A percentile compares a stretch with the other conserved stretches of the same genome.
phyloP scores from a whole-genome alignment of 2,888 invertebrate genomes.

The Lampropteryx suffumata region DNA sequence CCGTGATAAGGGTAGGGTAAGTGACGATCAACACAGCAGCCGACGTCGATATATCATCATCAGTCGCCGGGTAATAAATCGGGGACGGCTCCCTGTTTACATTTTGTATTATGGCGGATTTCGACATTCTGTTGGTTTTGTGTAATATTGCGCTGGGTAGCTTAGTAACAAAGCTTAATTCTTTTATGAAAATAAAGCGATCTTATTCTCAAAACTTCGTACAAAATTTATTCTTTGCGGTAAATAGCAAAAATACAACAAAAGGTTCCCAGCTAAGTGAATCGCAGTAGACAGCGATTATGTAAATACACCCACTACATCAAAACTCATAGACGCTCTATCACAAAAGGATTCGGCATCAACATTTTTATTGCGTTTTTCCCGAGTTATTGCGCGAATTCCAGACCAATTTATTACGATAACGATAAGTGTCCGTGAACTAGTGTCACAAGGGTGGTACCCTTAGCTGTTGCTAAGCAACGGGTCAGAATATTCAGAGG shows the following conservation, averaged over 20 bases:
- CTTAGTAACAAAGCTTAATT: constrained; percentile 10
- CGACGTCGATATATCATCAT: constrained; percentile 82
- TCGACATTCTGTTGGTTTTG: constrained; percentile 39
- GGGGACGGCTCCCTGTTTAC: constrained; percentile 66
- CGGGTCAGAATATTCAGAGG: constrained; percentile 40
- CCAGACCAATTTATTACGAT: constrained; percentile 79
- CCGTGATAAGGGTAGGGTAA: constrained; percentile 80
- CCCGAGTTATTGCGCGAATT: constrained; percentile 70
- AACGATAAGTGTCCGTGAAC: constrained; percentile 79
- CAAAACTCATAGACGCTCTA: constrained; percentile 40
- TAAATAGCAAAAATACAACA: constrained; percentile 12
- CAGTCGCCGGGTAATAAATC: constrained; percentile 76
- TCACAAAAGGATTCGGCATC: constrained; percentile 47
- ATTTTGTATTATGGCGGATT: constrained; percentile 55
- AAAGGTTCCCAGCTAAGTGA: constrained; percentile 14
- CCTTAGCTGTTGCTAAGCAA: constrained; percentile 59
- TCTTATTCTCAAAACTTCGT: background rate
- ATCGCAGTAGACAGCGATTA: constrained; percentile 31
- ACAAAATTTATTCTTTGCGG: constrained; percentile 1
- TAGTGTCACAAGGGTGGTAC: constrained; percentile 63
- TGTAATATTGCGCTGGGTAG: constrained; percentile 32
- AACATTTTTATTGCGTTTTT: constrained; percentile 68
- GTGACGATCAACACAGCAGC: constrained; percentile 77
- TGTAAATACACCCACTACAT: constrained; percentile 36
- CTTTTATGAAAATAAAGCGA: constrained; percentile 9